Percentiles rank a stretch among this genome's conserved stretches.
Evolutionary conservation across 1,140 invertebrate species (phyloP).

Genomic region (Zaprionus davidi): DNA sequence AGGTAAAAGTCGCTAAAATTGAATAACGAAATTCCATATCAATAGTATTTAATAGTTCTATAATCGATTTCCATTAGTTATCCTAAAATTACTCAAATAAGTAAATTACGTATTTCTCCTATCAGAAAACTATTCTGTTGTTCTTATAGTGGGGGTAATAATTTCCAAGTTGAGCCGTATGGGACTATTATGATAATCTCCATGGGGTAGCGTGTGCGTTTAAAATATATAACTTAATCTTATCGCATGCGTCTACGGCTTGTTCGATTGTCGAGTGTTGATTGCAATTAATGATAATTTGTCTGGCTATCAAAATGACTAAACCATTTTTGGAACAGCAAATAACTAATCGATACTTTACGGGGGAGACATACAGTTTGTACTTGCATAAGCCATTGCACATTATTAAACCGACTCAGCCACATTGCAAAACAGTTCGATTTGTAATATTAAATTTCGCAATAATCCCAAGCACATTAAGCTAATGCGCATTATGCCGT

Average conservation of each 20-base stretch:
- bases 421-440: neutral
- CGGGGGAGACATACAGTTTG: no score
- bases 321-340: neutral
- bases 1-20: neutral
- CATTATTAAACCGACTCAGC: neutral
- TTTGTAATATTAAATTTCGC: neutral
- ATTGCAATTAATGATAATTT: neutral
- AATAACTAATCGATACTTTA: neutral
- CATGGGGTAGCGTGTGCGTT: neutral
- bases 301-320: neutral
- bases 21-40: neutral
- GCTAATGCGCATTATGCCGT: neutral
- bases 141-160: neutral
- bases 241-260: neutral
- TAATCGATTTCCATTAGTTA: neutral
- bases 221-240: slow-evolving; percentile 24
- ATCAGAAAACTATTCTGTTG: neutral
- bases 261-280: neutral
- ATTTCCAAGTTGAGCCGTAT: slow-evolving; percentile 17
- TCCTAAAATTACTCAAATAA: neutral
- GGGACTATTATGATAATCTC: slow-evolving; percentile 2
- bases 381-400: neutral
- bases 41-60: neutral
- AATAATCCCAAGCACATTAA: neutral
- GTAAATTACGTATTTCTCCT: neutral